Percentiles rank a stretch among this genome's conserved stretches.
phyloP scores from a whole-genome alignment of 2,888 invertebrate species.

The Suillia variegata region DNA sequence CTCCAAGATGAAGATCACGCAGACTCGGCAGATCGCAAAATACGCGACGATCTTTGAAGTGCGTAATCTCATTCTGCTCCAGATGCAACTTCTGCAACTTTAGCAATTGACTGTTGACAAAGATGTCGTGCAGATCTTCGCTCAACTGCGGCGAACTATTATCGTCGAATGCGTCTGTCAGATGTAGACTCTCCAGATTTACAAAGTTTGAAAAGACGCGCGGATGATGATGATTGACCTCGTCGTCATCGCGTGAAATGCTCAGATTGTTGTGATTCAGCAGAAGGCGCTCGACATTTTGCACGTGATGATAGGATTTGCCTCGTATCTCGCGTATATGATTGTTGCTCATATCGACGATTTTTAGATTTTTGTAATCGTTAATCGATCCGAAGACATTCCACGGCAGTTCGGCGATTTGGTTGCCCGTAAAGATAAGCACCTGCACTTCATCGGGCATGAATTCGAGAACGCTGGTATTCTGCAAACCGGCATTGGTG shows the following conservation, averaged over 20 bases:
- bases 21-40: constrained; percentile 74
- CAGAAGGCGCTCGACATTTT: constrained; percentile 70
- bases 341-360: constrained; percentile 78
- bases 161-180: constrained; percentile 76
- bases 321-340: constrained; percentile 73
- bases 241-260: constrained; percentile 65
- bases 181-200: constrained; percentile 71
- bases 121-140: constrained; percentile 73
- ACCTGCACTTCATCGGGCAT: constrained; percentile 72
- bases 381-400: constrained; percentile 73
- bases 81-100: constrained; percentile 73
- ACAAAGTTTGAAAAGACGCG: constrained; percentile 73
- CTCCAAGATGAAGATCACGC: constrained; percentile 72
- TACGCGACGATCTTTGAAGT: constrained; percentile 68
- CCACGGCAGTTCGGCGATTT: constrained; percentile 68
- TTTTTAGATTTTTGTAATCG: constrained; percentile 65
- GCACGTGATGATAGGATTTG: constrained; percentile 76
- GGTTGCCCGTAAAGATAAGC: constrained; percentile 75
- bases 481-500: constrained; percentile 67
- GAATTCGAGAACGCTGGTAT: constrained; percentile 66
- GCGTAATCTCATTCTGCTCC: constrained; percentile 76
- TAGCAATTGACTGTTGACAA: constrained; percentile 70
- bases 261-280: constrained; percentile 75
- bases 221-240: constrained; percentile 69
- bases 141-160: constrained; percentile 68